Evolutionary conservation across 2,888 invertebrate species (phyloP), one percentile per base, ranked within the genome.

Genomic region (Meteorus cinctellus): DNA sequence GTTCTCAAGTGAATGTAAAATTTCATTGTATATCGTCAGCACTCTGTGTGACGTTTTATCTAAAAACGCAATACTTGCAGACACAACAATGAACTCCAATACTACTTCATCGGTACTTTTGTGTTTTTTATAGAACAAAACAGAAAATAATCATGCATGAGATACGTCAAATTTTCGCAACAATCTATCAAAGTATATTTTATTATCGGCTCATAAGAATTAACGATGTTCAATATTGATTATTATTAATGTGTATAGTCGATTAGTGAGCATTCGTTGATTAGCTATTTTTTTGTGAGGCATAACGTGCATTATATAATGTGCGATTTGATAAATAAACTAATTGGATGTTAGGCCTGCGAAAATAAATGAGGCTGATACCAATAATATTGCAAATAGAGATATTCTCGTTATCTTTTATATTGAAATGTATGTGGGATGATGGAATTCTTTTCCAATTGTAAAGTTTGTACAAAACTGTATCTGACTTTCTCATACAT

Each of bases 211-310:
- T 29, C 16, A 63, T 63, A 5, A 63, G 31, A 31, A 34, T 34
- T 63, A 63, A 63, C 4, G 51, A 29, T 34, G 29, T 65, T 72
- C 41, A 31, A 14, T 51, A 72, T 72, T 27, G 31, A 31, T 72
- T 48, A 65, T 72, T 34, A 72, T 2, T 27, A 2, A 34, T 31
- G 36, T 63, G 62, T 55, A 66, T 66, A 27, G 74, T 75, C 19
- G 72, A 55, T 74, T 76, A 66, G 72, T 78, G 77, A 81, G 80
- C 79, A 78, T 71, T 80, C 76, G 77, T 78, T 41, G 77, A 80
- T 79, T 75, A 77, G 82, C 79, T 79, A 79, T 75, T 60, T 62
- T 74, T 77, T 78, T 75, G 78, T 77, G 77, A 29, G 34, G 41
- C 65, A 65, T 65, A 63, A 63, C 12, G 24, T 65, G 65, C 41